Percentiles rank a stretch among this genome's conserved stretches.
These are phyloP conservation scores for Ginglymostoma cirratum DNA, from an alignment of 2,113 vertebrate genomes.

Conservation along the genomic window DNA sequence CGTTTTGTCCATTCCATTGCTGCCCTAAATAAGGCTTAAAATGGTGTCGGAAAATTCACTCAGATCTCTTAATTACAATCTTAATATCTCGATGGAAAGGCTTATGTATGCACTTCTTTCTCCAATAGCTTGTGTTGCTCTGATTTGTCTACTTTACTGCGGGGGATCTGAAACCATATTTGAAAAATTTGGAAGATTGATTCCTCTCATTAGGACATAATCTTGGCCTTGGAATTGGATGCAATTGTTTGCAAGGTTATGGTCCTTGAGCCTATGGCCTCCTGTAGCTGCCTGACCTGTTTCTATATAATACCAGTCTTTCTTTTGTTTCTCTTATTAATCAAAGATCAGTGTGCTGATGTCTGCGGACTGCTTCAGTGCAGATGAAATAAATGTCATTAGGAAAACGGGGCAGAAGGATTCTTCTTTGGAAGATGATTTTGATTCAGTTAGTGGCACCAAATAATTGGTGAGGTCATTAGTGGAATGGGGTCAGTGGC, in stretches of 20 bases:
- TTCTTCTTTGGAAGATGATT: not conserved
- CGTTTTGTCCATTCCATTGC: not conserved
- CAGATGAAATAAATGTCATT: not conserved
- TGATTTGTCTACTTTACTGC: not conserved
- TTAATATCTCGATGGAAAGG: not conserved
- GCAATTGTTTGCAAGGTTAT: not conserved
- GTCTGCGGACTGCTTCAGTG: not conserved
- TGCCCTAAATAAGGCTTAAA: not conserved
- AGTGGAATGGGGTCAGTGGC: not conserved
- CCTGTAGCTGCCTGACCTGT: not conserved
- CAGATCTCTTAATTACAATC: not conserved
- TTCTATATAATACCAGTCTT: not conserved
- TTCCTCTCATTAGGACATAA: not conserved
- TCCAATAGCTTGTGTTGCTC: not conserved
- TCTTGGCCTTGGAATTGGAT: not conserved
- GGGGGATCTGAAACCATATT: not conserved
- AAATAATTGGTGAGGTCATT: not conserved
- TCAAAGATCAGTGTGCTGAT: not conserved
- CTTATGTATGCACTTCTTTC: not conserved
- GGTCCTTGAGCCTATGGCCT: not conserved
- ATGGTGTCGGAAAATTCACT: not conserved
- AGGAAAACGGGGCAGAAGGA: not conserved
- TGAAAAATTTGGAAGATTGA: constrained; percentile 6
- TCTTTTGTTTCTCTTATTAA: not conserved
- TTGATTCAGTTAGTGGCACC: not conserved